Evolutionary conservation across 37 sponge, comb jelly and placozoan species (phyloP).

Genomic region (Petrosia ficiformis): DNA sequence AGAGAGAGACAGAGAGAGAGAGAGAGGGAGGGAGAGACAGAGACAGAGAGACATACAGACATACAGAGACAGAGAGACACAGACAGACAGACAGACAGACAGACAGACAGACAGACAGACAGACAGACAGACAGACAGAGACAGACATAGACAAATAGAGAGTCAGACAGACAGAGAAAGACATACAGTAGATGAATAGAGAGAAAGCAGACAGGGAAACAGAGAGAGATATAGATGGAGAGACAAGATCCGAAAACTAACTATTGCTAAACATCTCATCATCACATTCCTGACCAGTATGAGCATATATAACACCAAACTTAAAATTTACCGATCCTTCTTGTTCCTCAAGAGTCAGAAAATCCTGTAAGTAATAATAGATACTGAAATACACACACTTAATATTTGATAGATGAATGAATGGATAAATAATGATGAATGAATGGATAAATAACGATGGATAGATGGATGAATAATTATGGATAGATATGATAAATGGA

Average conservation of each 20-base stretch:
- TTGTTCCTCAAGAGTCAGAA: conserved; percentile 85
- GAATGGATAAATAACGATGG: no score
- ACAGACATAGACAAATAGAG: no score
- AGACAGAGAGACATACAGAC: no score
- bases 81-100: conserved; percentile 6
- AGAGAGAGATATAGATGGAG: conserved; percentile 12
- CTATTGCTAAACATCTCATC: conserved; percentile 86
- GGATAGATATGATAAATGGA: no score
- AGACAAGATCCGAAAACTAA: conserved; percentile 17
- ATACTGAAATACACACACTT: neutral
- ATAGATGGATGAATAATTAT: no score
- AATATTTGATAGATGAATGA: no score
- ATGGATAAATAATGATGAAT: no score
- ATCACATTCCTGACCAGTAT: conserved; percentile 72
- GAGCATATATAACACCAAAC: conserved; percentile 91
- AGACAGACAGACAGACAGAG: neutral
- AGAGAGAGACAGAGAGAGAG: conserved; percentile 1
- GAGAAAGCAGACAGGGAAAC: neutral
- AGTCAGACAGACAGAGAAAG: neutral
- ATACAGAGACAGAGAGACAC: neutral
- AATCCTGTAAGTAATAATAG: conserved; percentile 20
- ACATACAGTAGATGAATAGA: neutral
- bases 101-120: conserved; percentile 6
- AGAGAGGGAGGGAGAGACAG: no score
- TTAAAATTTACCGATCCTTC: conserved; percentile 93